Percentiles rank a stretch among this genome's conserved stretches.
Evolutionary conservation across 2,888 invertebrate genomes (phyloP).

Genomic region (Ichneumoninae sp.): DNA sequence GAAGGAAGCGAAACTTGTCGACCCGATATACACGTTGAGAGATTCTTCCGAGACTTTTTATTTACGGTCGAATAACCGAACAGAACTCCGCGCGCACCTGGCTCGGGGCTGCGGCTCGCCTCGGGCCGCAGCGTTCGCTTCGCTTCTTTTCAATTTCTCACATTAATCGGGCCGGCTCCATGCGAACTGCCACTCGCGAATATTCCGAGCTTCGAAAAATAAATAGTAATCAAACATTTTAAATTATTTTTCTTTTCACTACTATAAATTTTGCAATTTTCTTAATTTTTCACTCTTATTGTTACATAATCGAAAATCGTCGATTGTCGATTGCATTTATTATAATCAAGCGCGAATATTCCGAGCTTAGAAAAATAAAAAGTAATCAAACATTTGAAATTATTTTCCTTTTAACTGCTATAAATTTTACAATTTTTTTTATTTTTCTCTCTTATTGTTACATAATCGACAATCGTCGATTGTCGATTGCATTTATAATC

Average conservation of each 20-base stretch:
- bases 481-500: too few relatives aligned
- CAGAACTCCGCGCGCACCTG: neutral
- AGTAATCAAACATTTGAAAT: neutral
- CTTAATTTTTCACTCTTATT: neutral
- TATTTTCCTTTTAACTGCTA: neutral
- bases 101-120: conserved; percentile 9
- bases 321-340: too few relatives aligned
- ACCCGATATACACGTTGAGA: neutral
- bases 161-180: neutral
- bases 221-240: neutral
- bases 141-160: conserved; percentile 23
- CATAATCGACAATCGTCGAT: too few relatives aligned
- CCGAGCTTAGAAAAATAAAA: neutral
- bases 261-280: neutral
- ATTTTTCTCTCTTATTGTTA: too few relatives aligned
- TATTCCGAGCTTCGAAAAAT: neutral
- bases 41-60: conserved; percentile 18
- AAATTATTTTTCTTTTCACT: neutral
- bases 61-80: conserved; percentile 13
- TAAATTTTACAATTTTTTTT: too few relatives aligned
- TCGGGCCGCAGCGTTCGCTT: neutral
- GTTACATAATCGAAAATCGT: too few relatives aligned
- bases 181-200: neutral
- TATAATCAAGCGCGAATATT: neutral
- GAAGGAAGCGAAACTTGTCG: conserved; percentile 25